phyloP scores from a whole-genome alignment of 1,140 invertebrate species.

The Hirudo medicinalis region DNA sequence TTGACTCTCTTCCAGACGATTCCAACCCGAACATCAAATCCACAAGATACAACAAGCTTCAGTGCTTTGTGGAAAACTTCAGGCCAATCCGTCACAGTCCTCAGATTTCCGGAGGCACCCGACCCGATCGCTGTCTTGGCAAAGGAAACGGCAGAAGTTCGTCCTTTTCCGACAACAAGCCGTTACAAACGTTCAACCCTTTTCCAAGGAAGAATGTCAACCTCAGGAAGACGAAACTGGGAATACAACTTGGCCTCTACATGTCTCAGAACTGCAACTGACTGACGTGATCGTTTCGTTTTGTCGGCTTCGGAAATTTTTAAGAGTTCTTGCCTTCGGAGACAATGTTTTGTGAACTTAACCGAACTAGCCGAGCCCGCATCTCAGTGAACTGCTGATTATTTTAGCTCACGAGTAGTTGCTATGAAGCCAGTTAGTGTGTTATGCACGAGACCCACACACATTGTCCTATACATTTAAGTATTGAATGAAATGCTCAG shows the following conservation, averaged over 20 bases:
- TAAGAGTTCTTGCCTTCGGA: background rate
- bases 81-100: background rate
- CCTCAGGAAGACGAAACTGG: conserved; percentile 29
- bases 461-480: no score
- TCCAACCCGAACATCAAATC: background rate
- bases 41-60: background rate
- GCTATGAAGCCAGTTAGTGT: background rate
- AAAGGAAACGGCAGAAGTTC: background rate
- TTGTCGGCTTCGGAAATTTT: no score
- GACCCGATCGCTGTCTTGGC: conserved; percentile 15
- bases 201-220: conserved; percentile 31
- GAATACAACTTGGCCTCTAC: conserved; percentile 34
- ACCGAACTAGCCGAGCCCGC: background rate
- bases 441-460: no score
- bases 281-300: background rate
- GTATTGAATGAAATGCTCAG: no score
- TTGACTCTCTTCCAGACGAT: conserved; percentile 3
- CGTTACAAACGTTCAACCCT: conserved; percentile 29
- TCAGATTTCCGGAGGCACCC: background rate
- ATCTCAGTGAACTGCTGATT: background rate
- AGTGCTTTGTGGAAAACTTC: conserved; percentile 8
- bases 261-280: background rate
- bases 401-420: background rate
- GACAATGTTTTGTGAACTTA: background rate
- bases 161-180: background rate